These are phyloP conservation scores for Ectemnius lituratus DNA, from an alignment of 2,888 invertebrate species.

Conservation along the genomic window DNA sequence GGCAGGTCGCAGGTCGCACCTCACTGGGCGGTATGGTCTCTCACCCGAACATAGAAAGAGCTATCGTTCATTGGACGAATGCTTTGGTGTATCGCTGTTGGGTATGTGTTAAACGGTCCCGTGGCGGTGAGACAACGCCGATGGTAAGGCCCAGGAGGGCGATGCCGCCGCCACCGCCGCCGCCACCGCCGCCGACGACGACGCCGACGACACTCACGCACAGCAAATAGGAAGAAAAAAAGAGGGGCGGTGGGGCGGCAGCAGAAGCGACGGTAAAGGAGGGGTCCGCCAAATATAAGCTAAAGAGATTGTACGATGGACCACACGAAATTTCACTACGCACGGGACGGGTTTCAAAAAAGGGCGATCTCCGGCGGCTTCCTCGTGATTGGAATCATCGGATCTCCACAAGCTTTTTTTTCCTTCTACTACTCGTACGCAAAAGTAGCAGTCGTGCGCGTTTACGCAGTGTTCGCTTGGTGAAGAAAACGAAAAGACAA, in stretches of 20 bases:
- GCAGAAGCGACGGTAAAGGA: slow-evolving; percentile 63
- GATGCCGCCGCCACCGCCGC: slow-evolving; percentile 26
- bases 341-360: slow-evolving; percentile 66
- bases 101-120: slow-evolving; percentile 48
- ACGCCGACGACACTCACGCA: slow-evolving; percentile 55
- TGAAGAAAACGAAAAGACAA: slow-evolving; percentile 10
- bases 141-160: slow-evolving; percentile 38
- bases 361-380: slow-evolving; percentile 36
- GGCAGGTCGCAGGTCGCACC: slow-evolving; percentile 60
- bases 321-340: slow-evolving; percentile 75
- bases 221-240: slow-evolving; percentile 56
- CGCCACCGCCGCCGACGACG: slow-evolving; percentile 34
- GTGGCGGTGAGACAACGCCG: slow-evolving; percentile 13
- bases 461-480: not conserved
- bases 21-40: slow-evolving; percentile 40
- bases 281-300: slow-evolving; percentile 75
- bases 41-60: slow-evolving; percentile 37
- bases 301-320: slow-evolving; percentile 76
- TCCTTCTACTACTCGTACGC: not conserved
- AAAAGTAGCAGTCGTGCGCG: slow-evolving; percentile 6
- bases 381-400: not conserved
- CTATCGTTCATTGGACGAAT: slow-evolving; percentile 63
- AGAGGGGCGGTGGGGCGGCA: slow-evolving; percentile 65
- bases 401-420: slow-evolving; percentile 6
- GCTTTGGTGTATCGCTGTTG: slow-evolving; percentile 61